Conservation (phyloP, 2,797 vertebrate species). For the Micropoecilia bifurca region DNA sequence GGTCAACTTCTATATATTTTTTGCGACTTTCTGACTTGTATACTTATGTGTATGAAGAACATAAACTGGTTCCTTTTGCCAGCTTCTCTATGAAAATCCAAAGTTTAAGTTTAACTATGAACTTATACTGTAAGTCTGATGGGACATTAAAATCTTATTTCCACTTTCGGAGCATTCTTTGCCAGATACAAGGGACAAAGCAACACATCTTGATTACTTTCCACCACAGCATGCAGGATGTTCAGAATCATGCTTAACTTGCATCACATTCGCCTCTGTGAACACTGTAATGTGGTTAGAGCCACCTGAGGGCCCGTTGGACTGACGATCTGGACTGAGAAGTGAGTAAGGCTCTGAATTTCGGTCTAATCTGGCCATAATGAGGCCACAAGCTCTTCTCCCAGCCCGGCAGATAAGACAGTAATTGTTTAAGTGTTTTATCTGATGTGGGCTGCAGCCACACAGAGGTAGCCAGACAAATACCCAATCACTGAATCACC, state of each 20-base stretch:
- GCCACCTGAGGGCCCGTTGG: constrained; percentile 64
- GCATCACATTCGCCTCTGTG: constrained; percentile 41
- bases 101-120: background rate
- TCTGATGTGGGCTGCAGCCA: constrained; percentile 73
- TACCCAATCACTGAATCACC: constrained; percentile 44
- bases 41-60: background rate
- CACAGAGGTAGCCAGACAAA: constrained; percentile 54
- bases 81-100: background rate
- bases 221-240: background rate
- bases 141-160: background rate
- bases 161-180: background rate
- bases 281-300: constrained; percentile 65
- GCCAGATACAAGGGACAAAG: background rate
- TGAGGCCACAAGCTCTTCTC: constrained; percentile 75
- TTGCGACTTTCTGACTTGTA: background rate
- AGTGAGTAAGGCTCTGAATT: constrained; percentile 57
- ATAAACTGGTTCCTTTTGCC: background rate
- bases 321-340: constrained; percentile 51
- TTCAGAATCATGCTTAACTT: constrained; percentile 19
- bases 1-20: background rate
- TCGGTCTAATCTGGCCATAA: constrained; percentile 79
- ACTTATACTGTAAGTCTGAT: background rate
- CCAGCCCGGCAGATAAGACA: constrained; percentile 78
- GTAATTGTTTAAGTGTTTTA: constrained; percentile 83
- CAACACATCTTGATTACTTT: constrained; percentile 9